These are phyloP conservation scores for Tanypteryx hageni DNA, from an alignment of 2,888 invertebrate species.

Conservation along the genomic window DNA sequence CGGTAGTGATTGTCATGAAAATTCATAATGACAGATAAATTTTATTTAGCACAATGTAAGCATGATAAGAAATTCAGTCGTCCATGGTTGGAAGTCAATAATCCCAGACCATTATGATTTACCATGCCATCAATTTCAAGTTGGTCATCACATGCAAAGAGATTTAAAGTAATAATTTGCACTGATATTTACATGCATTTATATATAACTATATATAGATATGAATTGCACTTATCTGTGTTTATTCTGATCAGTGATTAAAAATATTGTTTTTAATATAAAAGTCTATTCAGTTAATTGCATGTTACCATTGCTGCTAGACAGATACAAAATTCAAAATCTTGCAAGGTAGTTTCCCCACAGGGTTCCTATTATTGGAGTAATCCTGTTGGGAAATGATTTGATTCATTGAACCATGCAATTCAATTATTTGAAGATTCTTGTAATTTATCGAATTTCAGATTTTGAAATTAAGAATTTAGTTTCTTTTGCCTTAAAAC, in stretches of 20 bases:
- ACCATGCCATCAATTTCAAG: neutral
- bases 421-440: too few relatives aligned
- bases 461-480: too few relatives aligned
- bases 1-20: neutral
- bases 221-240: conserved; percentile 47
- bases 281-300: neutral
- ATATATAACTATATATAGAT: conserved; percentile 34
- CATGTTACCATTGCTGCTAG: neutral
- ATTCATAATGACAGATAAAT: neutral
- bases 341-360: too few relatives aligned
- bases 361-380: too few relatives aligned
- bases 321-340: too few relatives aligned
- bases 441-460: too few relatives aligned
- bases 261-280: conserved; percentile 13
- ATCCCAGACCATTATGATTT: neutral
- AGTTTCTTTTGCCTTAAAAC: too few relatives aligned
- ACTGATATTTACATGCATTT: neutral
- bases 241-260: conserved; percentile 50
- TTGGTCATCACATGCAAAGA: neutral
- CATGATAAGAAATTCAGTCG: neutral
- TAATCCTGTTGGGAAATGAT: too few relatives aligned
- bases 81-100: neutral
- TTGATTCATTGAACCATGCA: too few relatives aligned
- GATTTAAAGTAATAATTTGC: neutral
- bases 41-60: neutral